Percentiles rank a stretch among this genome's conserved stretches.
These are phyloP conservation scores for Meloidogyne floridensis DNA, from an alignment of 1,140 invertebrate genomes.

Conservation along the genomic window DNA sequence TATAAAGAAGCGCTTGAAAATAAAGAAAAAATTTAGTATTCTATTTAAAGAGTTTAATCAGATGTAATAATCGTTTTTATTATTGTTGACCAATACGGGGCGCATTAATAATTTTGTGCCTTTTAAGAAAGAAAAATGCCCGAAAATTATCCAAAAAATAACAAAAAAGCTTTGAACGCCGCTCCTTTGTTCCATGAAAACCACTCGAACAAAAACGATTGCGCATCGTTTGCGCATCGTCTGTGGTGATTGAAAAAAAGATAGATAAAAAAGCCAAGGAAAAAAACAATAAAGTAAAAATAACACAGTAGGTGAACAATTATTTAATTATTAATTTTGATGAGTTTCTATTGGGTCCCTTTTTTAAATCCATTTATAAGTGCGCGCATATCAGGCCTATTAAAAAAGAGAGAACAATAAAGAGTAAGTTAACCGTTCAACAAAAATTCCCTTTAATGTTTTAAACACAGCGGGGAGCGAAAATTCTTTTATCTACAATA, in stretches of 20 bases:
- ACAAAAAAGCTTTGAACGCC: background rate
- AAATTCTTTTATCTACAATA: background rate
- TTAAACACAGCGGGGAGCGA: background rate
- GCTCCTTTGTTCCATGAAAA: background rate
- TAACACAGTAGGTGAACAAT: background rate
- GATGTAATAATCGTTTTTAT: constrained; percentile 3
- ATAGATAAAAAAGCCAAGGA: background rate
- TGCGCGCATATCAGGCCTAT: background rate
- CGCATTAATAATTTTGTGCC: background rate
- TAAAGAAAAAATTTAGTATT: background rate
- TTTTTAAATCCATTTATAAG: background rate
- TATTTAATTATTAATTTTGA: background rate
- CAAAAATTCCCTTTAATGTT: background rate
- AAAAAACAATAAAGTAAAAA: background rate
- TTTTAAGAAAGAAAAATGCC: constrained; percentile 7
- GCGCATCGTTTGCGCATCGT: background rate
- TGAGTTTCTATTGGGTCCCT: too few relatives aligned
- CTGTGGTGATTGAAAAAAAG: background rate
- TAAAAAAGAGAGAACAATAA: background rate
- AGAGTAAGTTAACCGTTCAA: background rate
- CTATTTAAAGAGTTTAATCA: background rate
- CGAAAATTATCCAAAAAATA: background rate
- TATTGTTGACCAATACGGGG: background rate
- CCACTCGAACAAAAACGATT: background rate
- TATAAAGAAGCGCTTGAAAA: background rate